These are phyloP conservation scores for Tor tambroides DNA, from an alignment of 2,113 vertebrate genomes.

Conservation along the genomic window DNA sequence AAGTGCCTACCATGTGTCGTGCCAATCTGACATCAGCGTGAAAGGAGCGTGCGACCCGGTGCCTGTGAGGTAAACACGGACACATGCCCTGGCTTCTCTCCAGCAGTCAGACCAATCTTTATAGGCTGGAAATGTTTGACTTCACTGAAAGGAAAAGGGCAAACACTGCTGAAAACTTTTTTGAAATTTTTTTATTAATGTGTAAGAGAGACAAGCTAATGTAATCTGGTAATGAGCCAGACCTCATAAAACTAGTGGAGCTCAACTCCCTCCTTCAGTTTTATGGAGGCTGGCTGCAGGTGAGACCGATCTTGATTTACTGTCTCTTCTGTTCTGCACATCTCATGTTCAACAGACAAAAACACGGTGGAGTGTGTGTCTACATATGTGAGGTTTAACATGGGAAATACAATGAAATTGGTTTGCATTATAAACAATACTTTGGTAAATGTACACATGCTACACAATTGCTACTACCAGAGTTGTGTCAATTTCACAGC, in stretches of 20 bases:
- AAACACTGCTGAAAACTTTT: slow-evolving; percentile 46
- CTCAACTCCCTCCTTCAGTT: slow-evolving; percentile 37
- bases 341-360: background rate
- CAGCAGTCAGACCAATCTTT: slow-evolving; percentile 10
- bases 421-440: slow-evolving; percentile 13
- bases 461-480: background rate
- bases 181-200: slow-evolving; percentile 48
- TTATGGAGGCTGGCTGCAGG: slow-evolving; percentile 44
- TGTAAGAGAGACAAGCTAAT: slow-evolving; percentile 51
- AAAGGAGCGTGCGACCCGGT: background rate
- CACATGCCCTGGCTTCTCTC: slow-evolving; percentile 19
- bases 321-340: slow-evolving; percentile 4
- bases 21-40: slow-evolving; percentile 16
- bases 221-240: slow-evolving; percentile 57
- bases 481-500: background rate
- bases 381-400: background rate
- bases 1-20: slow-evolving; percentile 22
- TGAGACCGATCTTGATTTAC: slow-evolving; percentile 39
- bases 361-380: background rate
- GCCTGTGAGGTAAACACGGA: background rate
- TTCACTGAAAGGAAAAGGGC: slow-evolving; percentile 43
- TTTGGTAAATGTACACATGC: background rate
- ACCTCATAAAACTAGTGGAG: slow-evolving; percentile 50
- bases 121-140: slow-evolving; percentile 36
- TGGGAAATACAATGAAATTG: background rate